Base-by-base conservation (phyloP, 2,113 vertebrate species). In the Sapajus apella region DNA sequence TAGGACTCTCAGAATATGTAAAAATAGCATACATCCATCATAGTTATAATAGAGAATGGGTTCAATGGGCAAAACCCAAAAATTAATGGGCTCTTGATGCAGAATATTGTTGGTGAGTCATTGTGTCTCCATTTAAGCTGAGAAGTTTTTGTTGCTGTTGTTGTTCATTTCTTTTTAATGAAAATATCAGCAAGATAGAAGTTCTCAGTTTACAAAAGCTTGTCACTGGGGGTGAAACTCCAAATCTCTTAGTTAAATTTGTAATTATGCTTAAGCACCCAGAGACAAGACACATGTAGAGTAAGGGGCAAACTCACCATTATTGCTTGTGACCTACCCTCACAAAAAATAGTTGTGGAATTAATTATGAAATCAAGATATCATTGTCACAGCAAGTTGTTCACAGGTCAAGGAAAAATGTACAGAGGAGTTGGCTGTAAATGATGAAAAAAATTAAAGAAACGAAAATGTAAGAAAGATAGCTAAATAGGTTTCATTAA, bases 321-420 rank as follows among this genome's bases (percentile, higher is more conserved):
- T 92, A 92, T 37, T n/a, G 2, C n/a, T 61, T 73, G 52, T 96
- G 76, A 95, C 84, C 50, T 94, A 56, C 1, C 1, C 20, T 9
- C 76, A 9, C 30, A 58, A 14, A 23, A 88, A 85, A 43, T 17
- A 94, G 45, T 2, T 30, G 27, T 30, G 86, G 64, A 94, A 92
- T 87, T 96, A 93, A 91, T 93, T 93, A 72, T 23, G 23, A 75
- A 96, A 81, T 84, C 77, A 91, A 90, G 35, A 91, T 81, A 87
- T 35, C 11, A 85, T 47, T 88, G 30, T 96, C 37, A 92, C 47
- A 77, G 2, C 50, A 21, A 8, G 20, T 45, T 87, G 56, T 84
- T 80, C 66, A 86, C 23, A 91, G 43, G 27, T 66, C 58, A 96
- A 61, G 17, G 27, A 5, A 55, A 83, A 75, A 90, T 89, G 58